These are phyloP conservation scores for Lycodopsis pacificus DNA, from an alignment of 2,797 vertebrate species.

Conservation along the genomic window DNA sequence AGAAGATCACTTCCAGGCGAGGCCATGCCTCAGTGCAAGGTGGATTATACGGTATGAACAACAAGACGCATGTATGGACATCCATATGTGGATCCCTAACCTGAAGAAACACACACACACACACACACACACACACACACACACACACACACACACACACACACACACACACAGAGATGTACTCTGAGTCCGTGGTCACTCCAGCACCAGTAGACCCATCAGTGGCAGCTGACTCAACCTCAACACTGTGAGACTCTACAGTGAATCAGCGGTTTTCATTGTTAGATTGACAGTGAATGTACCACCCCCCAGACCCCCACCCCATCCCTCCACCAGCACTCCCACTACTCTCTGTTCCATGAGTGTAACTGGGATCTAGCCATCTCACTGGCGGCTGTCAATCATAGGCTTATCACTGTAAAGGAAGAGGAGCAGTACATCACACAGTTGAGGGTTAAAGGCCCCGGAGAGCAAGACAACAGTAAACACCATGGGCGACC, in stretches of 20 bases:
- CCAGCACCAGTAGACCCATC: conserved; percentile 12
- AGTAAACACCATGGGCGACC: too few relatives aligned
- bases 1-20: conserved; percentile 39
- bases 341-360: conserved; percentile 19
- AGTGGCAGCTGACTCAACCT: conserved; percentile 13
- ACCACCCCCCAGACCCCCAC: not conserved
- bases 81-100: conserved; percentile 4
- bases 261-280: conserved; percentile 42
- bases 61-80: not conserved
- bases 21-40: conserved; percentile 15
- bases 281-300: conserved; percentile 32
- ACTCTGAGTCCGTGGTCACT: conserved; percentile 21
- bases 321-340: conserved; percentile 28
- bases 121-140: not conserved
- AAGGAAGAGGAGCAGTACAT: conserved; percentile 57
- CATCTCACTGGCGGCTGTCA: conserved; percentile 50
- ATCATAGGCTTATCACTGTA: conserved; percentile 48
- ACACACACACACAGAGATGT: conserved; percentile 10
- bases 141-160: conserved; percentile 4
- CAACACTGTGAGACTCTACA: conserved; percentile 37
- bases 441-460: conserved; percentile 53
- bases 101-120: conserved; percentile 7
- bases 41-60: not conserved
- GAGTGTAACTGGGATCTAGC: conserved; percentile 47
- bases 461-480: conserved; percentile 34